Evolutionary conservation across 2,888 invertebrate species (phyloP), one percentile per base, ranked within the genome.

Genomic region (Spilarctia lutea): DNA sequence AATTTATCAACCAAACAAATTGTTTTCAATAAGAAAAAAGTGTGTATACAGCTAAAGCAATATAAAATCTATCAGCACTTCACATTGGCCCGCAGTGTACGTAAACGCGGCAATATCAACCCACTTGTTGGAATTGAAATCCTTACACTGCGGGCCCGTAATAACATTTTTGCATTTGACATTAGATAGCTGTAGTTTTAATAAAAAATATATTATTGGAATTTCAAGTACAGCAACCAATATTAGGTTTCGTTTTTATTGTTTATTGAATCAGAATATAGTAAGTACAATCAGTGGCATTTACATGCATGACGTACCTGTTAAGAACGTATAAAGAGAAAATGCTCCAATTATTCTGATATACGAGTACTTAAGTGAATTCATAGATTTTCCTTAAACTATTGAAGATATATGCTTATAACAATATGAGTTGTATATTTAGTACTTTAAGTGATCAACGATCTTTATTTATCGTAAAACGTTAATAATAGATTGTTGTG

Each of bases 101-200:
- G 69, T 63, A 60, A 60, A 68, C 74, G 81, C 74, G 75, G 86
- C 87, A 87, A 89, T 90, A 89, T 84, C 82, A 85, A 79, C 75
- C 91, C 91, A 92, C 91, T 92, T 92, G 92, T 91, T 90, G 91
- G 78, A 91, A 92, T 91, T 90, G 91, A 86, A 89, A 81, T 85
- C 83, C 83, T 76, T 85, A 83, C 83, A 83, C 83, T 82, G 81
- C 73, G 74, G 73, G 80, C 75, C 68, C 78, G 83, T 87, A 87
- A 90, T 90, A 90, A 90, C 87, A 89, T 88, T 84, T 63, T 91
- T 89, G 89, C 89, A 87, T 89, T 79, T 85, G 87, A 85, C 87
- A 84, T 88, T 85, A 85, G 85, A 83, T 83, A 70, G 52, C 67
- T 84, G 87, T 88, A 87, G 88, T 88, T 90, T 89, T 88, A 88